Base-by-base conservation (phyloP, 2,888 invertebrate species). In the Tetropium fuscum region DNA sequence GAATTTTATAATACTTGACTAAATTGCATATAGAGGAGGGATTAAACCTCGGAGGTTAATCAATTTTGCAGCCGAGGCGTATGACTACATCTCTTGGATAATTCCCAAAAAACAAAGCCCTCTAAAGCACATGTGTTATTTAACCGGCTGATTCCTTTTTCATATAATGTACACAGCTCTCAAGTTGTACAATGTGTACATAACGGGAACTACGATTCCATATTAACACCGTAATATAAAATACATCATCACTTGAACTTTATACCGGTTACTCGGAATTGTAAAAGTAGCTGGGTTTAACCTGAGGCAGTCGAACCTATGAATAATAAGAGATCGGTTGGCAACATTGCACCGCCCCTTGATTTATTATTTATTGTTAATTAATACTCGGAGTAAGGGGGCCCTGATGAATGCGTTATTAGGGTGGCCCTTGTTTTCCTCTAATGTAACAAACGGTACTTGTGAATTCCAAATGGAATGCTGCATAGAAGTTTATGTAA, bases 341-440 rank as follows among this genome's bases (percentile, higher is more conserved):
- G 48, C 27, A 19, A 51, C 44, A 32, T 15, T 41, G 36, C 20
- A 13, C 55, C 49, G 40, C 64, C 55, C 48, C 41, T 53, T 61
- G 43, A 60, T 64, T 61, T 59, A 64, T 59, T 60, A 60, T 63
- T 60, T 58, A 63, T 58, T 40, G 54, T 41, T 63, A 60, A 63
- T 63, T 60, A 63, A 58, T 63, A 58, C 48, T 51, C 44, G 11
- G 43, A 15, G 18, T 38, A 55, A 51, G 56, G 55, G 53, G 55
- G 54, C 22, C 45, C 27, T 53, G 51, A 58, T 51, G 53, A 58
- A 62, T 62, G 47, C 10, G 49, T 25, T 30, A 53, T 15, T 8
- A 34, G 45, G 54, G 34, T 30, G 16, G 38, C 38, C 18, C 40
- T 51, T 6, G 19, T 11, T 25, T 32, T 32, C 32, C 2, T 32